phyloP scores from a whole-genome alignment of 2,797 vertebrate species.

The Macropodus opercularis region DNA sequence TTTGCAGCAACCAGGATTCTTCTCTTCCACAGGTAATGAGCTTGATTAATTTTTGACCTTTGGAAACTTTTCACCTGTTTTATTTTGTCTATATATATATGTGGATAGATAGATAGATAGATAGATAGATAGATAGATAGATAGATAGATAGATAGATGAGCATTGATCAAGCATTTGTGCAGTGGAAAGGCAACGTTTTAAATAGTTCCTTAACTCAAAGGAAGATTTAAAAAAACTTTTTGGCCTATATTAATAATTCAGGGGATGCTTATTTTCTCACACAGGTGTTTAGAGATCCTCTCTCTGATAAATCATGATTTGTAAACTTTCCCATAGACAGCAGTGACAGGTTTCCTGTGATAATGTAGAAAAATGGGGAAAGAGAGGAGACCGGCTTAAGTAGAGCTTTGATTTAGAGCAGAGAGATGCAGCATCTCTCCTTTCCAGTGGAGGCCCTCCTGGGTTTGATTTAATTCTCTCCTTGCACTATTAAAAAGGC shows the following conservation, averaged over 20 bases:
- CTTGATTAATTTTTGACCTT: slow-evolving; percentile 85
- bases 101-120: too few relatives aligned
- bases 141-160: too few relatives aligned
- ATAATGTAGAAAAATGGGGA: slow-evolving; percentile 82
- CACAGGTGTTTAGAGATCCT: slow-evolving; percentile 76
- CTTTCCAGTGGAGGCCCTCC: slow-evolving; percentile 78
- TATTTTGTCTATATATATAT: slow-evolving; percentile 39
- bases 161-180: background rate
- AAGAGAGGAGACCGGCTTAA: slow-evolving; percentile 72
- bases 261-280: slow-evolving; percentile 68
- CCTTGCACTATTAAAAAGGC: slow-evolving; percentile 83
- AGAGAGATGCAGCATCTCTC: slow-evolving; percentile 75
- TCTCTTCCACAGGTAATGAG: slow-evolving; percentile 77
- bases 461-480: slow-evolving; percentile 84
- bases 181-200: background rate
- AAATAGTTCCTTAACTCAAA: slow-evolving; percentile 41
- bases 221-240: slow-evolving; percentile 58
- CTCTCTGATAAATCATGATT: slow-evolving; percentile 79
- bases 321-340: slow-evolving; percentile 79
- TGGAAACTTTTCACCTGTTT: slow-evolving; percentile 73
- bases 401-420: slow-evolving; percentile 80
- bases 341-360: slow-evolving; percentile 79
- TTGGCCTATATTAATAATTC: slow-evolving; percentile 69
- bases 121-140: too few relatives aligned
- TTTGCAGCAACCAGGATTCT: slow-evolving; percentile 63